These are phyloP conservation scores for Dolichomitus sp. DNA, from an alignment of 2,888 invertebrate genomes.

Conservation along the genomic window DNA sequence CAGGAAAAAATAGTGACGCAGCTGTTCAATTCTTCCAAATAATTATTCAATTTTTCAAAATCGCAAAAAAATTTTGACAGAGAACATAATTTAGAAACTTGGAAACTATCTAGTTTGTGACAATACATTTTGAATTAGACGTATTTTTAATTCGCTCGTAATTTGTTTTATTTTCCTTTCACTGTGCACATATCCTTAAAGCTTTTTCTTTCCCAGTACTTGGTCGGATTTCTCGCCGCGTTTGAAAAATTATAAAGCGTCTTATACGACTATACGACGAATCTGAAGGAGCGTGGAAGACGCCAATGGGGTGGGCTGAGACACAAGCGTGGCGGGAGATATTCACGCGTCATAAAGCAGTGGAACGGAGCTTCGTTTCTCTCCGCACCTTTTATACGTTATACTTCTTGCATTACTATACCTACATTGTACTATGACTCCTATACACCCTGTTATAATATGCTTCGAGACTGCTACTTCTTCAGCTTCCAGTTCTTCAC, in stretches of 20 bases:
- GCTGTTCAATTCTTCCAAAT: too few species aligned
- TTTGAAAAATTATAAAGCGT: constrained; percentile 70
- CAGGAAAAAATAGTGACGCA: too few species aligned
- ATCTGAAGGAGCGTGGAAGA: constrained; percentile 61
- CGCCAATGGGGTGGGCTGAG: constrained; percentile 42
- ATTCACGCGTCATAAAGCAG: constrained; percentile 82
- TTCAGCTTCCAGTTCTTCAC: constrained; percentile 17
- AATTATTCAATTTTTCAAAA: too few species aligned
- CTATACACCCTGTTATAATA: constrained; percentile 31
- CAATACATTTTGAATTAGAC: background rate
- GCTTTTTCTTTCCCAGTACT: constrained; percentile 15
- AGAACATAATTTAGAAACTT: background rate
- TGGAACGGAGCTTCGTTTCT: constrained; percentile 72
- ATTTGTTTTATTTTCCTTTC: background rate
- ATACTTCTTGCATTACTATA: constrained; percentile 26
- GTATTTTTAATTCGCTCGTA: background rate
- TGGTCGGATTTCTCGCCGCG: constrained; percentile 14
- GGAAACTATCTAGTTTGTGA: too few species aligned
- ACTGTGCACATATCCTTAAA: constrained; percentile 14
- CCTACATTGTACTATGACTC: constrained; percentile 18
- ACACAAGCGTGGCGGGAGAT: constrained; percentile 72
- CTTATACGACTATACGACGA: constrained; percentile 72
- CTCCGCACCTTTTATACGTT: constrained; percentile 37
- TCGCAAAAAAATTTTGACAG: too few species aligned
- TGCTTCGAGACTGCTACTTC: constrained; percentile 20